phyloP scores from a whole-genome alignment of 2,797 vertebrate genomes.

The Pangasius krempfi region DNA sequence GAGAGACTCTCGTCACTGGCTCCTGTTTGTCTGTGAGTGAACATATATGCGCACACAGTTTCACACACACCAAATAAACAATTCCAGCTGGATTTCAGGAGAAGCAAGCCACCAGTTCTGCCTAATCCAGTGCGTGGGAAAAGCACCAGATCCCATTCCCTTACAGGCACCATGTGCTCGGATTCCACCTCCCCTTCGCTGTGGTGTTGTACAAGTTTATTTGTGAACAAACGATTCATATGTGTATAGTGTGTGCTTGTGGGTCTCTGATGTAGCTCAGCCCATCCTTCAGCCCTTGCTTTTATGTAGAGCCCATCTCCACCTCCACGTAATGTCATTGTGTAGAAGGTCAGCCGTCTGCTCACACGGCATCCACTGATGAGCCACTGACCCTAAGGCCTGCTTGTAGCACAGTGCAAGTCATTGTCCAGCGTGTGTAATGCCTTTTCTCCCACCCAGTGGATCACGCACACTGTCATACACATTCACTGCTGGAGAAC shows the following conservation, averaged over 20 bases:
- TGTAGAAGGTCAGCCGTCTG: slow-evolving; percentile 67
- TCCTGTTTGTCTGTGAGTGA: slow-evolving; percentile 77
- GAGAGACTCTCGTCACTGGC: slow-evolving; percentile 69
- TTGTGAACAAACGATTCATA: background rate
- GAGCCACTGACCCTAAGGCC: slow-evolving; percentile 54
- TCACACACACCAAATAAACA: slow-evolving; percentile 70
- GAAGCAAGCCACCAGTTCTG: slow-evolving; percentile 70
- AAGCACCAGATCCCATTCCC: slow-evolving; percentile 67
- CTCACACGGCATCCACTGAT: slow-evolving; percentile 60
- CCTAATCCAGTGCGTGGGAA: slow-evolving; percentile 79
- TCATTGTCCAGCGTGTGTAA: slow-evolving; percentile 53
- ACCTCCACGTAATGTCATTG: slow-evolving; percentile 52
- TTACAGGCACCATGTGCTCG: slow-evolving; percentile 42
- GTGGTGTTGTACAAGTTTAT: background rate
- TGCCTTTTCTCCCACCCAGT: slow-evolving; percentile 56
- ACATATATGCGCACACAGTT: slow-evolving; percentile 73
- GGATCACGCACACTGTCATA: slow-evolving; percentile 35
- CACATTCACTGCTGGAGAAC: slow-evolving; percentile 21
- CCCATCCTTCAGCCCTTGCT: background rate
- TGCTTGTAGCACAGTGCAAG: slow-evolving; percentile 53
- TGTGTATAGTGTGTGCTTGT: background rate
- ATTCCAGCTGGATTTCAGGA: slow-evolving; percentile 75
- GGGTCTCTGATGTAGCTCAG: background rate
- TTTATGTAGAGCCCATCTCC: slow-evolving; percentile 11
- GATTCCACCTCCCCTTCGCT: slow-evolving; percentile 40